A percentile compares a stretch with the other conserved stretches of the same genome.
These are phyloP conservation scores for Polypedilum vanderplanki DNA, from an alignment of 1,140 invertebrate genomes.

Conservation along the genomic window DNA sequence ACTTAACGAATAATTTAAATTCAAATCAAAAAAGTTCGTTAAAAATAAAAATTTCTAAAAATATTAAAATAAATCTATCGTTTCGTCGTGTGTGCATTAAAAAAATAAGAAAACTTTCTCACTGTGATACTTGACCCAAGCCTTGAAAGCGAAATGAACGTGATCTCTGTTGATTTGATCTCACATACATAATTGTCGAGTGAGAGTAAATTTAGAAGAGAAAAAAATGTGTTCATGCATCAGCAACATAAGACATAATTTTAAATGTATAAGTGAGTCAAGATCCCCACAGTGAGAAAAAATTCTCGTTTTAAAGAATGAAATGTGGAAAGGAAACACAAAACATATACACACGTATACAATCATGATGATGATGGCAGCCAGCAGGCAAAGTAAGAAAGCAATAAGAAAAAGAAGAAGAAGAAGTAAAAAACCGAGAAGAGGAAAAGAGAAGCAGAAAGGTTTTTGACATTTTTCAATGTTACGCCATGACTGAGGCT, in stretches of 20 bases:
- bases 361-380: conserved; percentile 17
- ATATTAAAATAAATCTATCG: too few species aligned
- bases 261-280: neutral
- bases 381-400: neutral
- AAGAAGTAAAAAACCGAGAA: neutral
- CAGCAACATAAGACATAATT: neutral
- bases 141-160: neutral
- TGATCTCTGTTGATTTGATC: neutral
- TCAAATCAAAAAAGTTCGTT: too few species aligned
- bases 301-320: conserved; percentile 2
- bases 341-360: neutral
- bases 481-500: conserved; percentile 17
- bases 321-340: conserved; percentile 3
- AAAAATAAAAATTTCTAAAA: too few species aligned
- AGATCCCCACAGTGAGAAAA: conserved; percentile 8
- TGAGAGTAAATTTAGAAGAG: neutral
- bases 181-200: neutral
- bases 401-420: neutral
- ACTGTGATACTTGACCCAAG: neutral
- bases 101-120: too few species aligned
- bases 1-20: too few species aligned
- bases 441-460: neutral
- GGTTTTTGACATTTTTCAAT: conserved; percentile 29
- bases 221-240: neutral
- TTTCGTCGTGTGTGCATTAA: too few species aligned